These are phyloP conservation scores for Bacillus rossius DNA, from an alignment of 1,140 invertebrate species.

Conservation along the genomic window DNA sequence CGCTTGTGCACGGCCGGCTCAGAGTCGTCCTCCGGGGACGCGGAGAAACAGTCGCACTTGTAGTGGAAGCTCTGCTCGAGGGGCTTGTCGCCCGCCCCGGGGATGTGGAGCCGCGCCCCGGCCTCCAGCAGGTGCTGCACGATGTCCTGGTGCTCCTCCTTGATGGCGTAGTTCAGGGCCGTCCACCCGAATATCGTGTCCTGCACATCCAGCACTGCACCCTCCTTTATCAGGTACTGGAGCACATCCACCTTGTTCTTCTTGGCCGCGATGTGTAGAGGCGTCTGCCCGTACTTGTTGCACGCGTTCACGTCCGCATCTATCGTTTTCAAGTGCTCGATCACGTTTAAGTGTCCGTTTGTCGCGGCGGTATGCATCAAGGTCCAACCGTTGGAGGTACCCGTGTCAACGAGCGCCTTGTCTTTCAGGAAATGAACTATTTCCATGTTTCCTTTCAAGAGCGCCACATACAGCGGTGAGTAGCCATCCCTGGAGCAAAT, in stretches of 20 bases:
- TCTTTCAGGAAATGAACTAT: conserved; percentile 63
- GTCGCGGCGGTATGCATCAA: conserved; percentile 68
- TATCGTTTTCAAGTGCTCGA: conserved; percentile 67
- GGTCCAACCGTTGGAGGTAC: conserved; percentile 64
- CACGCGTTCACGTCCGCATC: conserved; percentile 54
- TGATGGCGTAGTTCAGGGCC: conserved; percentile 53
- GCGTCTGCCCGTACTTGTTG: conserved; percentile 70
- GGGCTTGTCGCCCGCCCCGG: background rate
- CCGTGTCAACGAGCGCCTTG: conserved; percentile 54
- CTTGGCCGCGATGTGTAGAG: conserved; percentile 51
- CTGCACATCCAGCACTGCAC: conserved; percentile 50
- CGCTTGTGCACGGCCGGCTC: conserved; percentile 16
- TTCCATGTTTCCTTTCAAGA: conserved; percentile 59
- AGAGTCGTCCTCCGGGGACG: background rate
- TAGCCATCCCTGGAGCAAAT: conserved; percentile 3
- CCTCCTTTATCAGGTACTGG: conserved; percentile 61
- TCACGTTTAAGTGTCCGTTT: conserved; percentile 70
- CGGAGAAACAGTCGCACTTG: background rate
- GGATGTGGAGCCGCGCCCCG: background rate
- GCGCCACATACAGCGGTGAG: conserved; percentile 54
- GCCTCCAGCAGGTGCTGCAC: conserved; percentile 36
- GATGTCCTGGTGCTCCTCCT: conserved; percentile 1
- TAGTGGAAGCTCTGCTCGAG: background rate
- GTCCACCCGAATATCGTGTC: conserved; percentile 56
- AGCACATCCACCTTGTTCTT: conserved; percentile 54